phyloP scores from a whole-genome alignment of 2,888 invertebrate species.

The Diplolepis rosae region DNA sequence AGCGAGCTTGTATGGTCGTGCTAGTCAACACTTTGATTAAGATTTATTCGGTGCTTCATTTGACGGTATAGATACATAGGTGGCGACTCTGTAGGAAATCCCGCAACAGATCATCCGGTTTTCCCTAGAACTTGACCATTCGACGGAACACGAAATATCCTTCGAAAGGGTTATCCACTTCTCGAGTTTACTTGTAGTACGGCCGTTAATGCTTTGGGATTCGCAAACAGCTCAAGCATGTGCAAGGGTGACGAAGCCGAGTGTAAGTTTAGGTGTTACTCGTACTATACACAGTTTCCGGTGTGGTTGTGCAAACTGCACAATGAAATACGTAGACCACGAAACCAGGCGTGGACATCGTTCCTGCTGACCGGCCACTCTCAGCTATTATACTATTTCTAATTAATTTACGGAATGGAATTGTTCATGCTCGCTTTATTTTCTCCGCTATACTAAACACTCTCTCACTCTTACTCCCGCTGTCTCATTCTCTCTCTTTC shows the following conservation, averaged over 20 bases:
- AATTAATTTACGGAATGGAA: conserved; percentile 64
- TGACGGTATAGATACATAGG: conserved; percentile 16
- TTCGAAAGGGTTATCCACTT: conserved; percentile 25
- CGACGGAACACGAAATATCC: conserved; percentile 21
- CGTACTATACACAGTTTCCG: conserved; percentile 51
- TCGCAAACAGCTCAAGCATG: conserved; percentile 57
- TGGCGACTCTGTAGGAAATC: conserved; percentile 12
- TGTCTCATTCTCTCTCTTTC: conserved; percentile 4
- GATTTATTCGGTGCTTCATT: conserved; percentile 4
- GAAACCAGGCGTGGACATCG: conserved; percentile 49
- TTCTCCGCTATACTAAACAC: conserved; percentile 27
- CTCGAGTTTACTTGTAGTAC: conserved; percentile 51
- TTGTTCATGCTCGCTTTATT: conserved; percentile 41
- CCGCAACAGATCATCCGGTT: conserved; percentile 9
- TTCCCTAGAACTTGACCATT: conserved; percentile 3
- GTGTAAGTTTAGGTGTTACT: conserved; percentile 35
- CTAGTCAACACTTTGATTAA: no score
- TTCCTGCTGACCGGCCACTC: conserved; percentile 53
- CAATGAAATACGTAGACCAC: conserved; percentile 46
- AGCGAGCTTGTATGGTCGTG: neutral
- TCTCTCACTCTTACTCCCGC: neutral
- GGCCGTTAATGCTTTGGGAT: conserved; percentile 58
- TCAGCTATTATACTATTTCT: conserved; percentile 61
- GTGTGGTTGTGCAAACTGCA: conserved; percentile 48
- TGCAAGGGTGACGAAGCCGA: conserved; percentile 40